A percentile compares a stretch with the other conserved stretches of the same genome.
Evolutionary conservation across 2,888 invertebrate species (phyloP).

Genomic region (Clostera curtula): DNA sequence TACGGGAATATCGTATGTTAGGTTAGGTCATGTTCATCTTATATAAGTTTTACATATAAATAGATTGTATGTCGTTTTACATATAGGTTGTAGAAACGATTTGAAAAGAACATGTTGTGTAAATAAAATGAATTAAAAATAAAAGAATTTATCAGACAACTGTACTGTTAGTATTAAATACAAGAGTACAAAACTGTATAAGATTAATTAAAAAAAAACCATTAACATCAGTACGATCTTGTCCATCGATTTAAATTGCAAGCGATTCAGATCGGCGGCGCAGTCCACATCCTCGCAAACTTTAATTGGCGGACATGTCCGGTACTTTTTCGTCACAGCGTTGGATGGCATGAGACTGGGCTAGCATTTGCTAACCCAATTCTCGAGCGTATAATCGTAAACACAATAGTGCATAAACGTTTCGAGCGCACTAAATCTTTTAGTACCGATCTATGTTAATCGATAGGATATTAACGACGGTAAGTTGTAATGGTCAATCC

Average conservation of each 20-base stretch:
- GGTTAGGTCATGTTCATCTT: too few species aligned
- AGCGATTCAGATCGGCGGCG: conserved; percentile 28
- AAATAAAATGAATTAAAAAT: too few species aligned
- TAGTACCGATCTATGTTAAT: conserved; percentile 63
- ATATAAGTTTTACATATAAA: too few species aligned
- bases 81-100: too few species aligned
- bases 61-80: too few species aligned
- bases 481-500: conserved; percentile 63
- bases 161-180: too few species aligned
- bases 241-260: conserved; percentile 55
- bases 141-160: too few species aligned
- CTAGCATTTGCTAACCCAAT: conserved; percentile 35
- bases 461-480: conserved; percentile 62
- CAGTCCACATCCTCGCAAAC: too few species aligned
- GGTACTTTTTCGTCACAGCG: conserved; percentile 26
- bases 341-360: conserved; percentile 32
- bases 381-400: conserved; percentile 24
- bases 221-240: conserved; percentile 41
- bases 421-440: conserved; percentile 48
- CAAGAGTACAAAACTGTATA: too few species aligned
- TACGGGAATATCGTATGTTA: too few species aligned
- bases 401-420: conserved; percentile 45
- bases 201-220: conserved; percentile 35
- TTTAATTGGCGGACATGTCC: conserved; percentile 46
- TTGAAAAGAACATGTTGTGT: too few species aligned